These are phyloP conservation scores for Oncorhynchus mykiss DNA, from an alignment of 2,113 vertebrate genomes.

Conservation along the genomic window DNA sequence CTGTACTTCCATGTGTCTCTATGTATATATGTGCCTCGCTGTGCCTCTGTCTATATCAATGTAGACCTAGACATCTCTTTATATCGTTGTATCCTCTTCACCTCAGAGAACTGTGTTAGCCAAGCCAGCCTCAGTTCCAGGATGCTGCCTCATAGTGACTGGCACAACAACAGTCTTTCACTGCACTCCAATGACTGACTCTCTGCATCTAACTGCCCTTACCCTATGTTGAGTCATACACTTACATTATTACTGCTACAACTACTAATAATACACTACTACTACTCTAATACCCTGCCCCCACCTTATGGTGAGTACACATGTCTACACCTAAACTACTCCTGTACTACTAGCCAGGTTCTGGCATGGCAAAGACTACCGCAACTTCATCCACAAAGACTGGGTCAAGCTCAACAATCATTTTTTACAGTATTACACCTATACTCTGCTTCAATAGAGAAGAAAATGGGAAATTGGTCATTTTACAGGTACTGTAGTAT, in stretches of 20 bases:
- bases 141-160: conserved; percentile 35
- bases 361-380: conserved; percentile 51
- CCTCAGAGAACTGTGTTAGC: conserved; percentile 30
- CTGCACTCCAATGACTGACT: conserved; percentile 39
- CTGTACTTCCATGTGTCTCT: no score
- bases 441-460: conserved; percentile 1
- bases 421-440: conserved; percentile 41
- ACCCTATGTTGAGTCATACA: conserved; percentile 30
- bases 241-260: background rate
- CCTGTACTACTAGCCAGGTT: conserved; percentile 10
- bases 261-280: no score
- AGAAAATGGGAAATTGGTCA: no score
- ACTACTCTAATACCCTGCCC: background rate
- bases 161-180: conserved; percentile 46
- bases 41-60: background rate
- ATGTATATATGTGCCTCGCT: no score
- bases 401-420: conserved; percentile 51
- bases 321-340: no score
- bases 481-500: no score
- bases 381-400: conserved; percentile 59
- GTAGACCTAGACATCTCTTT: background rate
- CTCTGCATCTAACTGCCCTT: conserved; percentile 20
- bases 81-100: background rate
- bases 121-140: conserved; percentile 35
- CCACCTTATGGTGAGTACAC: conserved; percentile 18